Base-by-base conservation (phyloP, 2,888 invertebrate genomes). In the Acleris cristana region DNA sequence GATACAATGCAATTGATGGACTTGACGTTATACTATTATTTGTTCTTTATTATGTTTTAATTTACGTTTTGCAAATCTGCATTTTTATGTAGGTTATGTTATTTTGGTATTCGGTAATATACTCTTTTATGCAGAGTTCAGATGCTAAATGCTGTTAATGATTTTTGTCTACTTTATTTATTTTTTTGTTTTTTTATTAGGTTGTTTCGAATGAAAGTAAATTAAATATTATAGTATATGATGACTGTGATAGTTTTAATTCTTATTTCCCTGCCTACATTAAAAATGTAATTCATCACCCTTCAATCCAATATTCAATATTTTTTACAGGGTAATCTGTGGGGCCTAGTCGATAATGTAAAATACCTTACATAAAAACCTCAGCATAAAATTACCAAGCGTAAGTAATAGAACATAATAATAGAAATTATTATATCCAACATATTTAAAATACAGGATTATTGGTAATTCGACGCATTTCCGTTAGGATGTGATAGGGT, bases 171-270 rank as follows among this genome's bases (percentile, higher is more conserved):
- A 23, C 23, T 59, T 59, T 62, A 63, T 63, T 21, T 63, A 58
- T 57, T 58, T 58, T 58, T 63, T 58, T 40, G 23, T 14, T 51
- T 34, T 3, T 40, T 53, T 34, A 16, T 61, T 53, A 61, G 18
- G 45, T 44, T 66, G 59, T 60, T 61, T 56, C 34, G 45, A 52
- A 61, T 18, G 34, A 56, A 45, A 62, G 52, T 66, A 56, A 56
- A 52, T 44, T 67, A 40, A 62, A 63, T 63, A 67, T 58, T 62
- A 62, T 48, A 56, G 19, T 55, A 51, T 63, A 66, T 21, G 30
- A 66, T 61, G 45, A 55, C 21, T 51, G 45, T n/a, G 19, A 18
- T 55, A 30, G 26, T 55, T 54, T 61, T 66, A 40, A 49, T 56
- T 61, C 8, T 34, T 45, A 14, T 52, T 26, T 23, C 16, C 30